Base-by-base conservation (phyloP, 2,113 vertebrate species). In the Aphelocoma coerulescens region DNA sequence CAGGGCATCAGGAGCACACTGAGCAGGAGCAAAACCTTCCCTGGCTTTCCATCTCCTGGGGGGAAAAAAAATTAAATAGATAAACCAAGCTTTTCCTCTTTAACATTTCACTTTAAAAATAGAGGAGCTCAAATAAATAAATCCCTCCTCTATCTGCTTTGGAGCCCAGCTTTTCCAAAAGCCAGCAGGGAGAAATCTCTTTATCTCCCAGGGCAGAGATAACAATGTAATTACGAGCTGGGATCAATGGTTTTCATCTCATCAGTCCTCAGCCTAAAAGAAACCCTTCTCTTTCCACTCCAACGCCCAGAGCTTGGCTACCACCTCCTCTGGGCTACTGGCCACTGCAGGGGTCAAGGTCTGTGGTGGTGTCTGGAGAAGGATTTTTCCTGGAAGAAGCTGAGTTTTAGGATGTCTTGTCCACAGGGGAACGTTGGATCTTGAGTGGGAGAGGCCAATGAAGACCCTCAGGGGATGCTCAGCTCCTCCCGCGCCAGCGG, bases 221-320 rank as follows among this genome's bases (percentile, higher is more conserved):
- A 95, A 93, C 55, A 33, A 90, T 73, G 94, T 88, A 89, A 90
- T 95, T 68, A 90, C 35, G 76, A 86, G 41, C 83, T 73, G 41
- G 48, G 93, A 94, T 86, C 95, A 59, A 84, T 90, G 93, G 59
- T 61, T 93, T 83, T 63, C 90, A 55, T 80, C 80, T 55, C 6
- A 0, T 48, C 4, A 3, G 44, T 54, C 69, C 66, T 57, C 71
- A 80, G 67, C 63, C 89, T 44, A n/a, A 93, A 95, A 83, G 21
- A 86, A 90, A 77, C 28, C 10, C 1, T 46, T 85, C 13, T 43
- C 48, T 72, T 72, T 28, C 41, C 15, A 6, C 57, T 51, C 21
- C 46, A 19, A 2, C 3, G 15, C 27, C 11, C 48, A 14, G 39
- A 43, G 20, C 28, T 75, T 46, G 58, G 18, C 78, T 7, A 28